These are phyloP conservation scores for Sitobion miscanthi DNA, from an alignment of 1,140 invertebrate species.

Conservation along the genomic window DNA sequence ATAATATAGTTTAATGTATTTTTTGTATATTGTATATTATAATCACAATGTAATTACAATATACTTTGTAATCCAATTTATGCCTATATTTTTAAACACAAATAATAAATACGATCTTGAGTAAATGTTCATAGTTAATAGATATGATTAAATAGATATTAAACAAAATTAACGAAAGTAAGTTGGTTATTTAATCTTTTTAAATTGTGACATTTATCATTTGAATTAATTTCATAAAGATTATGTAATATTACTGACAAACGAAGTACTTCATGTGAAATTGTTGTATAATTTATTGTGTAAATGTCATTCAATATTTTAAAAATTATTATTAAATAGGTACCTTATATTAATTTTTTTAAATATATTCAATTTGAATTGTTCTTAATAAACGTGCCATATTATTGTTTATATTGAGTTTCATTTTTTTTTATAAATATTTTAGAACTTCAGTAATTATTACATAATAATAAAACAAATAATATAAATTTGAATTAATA, in stretches of 20 bases:
- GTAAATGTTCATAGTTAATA: neutral
- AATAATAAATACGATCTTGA: neutral
- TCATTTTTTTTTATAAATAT: neutral
- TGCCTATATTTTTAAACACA: neutral
- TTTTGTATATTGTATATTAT: neutral
- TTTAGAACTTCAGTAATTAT: neutral
- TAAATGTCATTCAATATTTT: neutral
- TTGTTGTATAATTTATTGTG: conserved; percentile 7
- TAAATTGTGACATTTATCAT: neutral
- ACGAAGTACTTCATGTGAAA: neutral
- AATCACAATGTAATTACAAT: too few relatives aligned
- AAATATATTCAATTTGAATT: neutral
- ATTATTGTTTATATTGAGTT: neutral
- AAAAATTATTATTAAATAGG: neutral
- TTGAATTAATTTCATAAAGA: neutral
- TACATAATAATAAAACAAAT: neutral
- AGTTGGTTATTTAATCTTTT: neutral
- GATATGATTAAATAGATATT: neutral
- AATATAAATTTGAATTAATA: neutral
- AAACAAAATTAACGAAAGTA: neutral
- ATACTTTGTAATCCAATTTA: too few relatives aligned
- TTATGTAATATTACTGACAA: conserved; percentile 7
- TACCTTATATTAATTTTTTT: neutral
- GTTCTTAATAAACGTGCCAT: neutral
- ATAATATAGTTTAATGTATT: neutral